Evolutionary conservation across 2,113 vertebrate species (phyloP).

Genomic region (Bufo bufo): DNA sequence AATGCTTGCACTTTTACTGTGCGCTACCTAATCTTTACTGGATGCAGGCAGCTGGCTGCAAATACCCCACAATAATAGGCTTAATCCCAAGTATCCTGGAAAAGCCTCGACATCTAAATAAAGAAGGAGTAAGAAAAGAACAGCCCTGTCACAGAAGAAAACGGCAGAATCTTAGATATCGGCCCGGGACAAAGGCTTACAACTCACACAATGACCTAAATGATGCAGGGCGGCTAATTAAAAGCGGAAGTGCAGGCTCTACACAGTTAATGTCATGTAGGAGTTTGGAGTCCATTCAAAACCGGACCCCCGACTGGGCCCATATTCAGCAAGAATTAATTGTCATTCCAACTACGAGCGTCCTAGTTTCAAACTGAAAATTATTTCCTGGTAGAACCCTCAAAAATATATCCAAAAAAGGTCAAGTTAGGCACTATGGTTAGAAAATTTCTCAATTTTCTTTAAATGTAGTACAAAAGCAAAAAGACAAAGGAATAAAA

Average conservation of each 20-base stretch:
- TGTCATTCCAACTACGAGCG: conserved; percentile 90
- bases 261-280: conserved; percentile 63
- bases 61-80: conserved; percentile 78
- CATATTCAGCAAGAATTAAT: conserved; percentile 78
- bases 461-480: neutral
- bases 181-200: conserved; percentile 63
- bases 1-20: conserved; percentile 64
- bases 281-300: conserved; percentile 67
- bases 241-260: conserved; percentile 69
- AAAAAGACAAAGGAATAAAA: neutral
- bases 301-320: conserved; percentile 71
- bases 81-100: conserved; percentile 80
- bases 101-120: conserved; percentile 69
- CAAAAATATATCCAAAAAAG: neutral
- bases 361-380: conserved; percentile 85
- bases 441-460: neutral
- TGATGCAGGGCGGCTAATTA: conserved; percentile 70
- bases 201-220: conserved; percentile 68
- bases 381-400: conserved; percentile 59
- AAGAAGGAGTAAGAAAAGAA: conserved; percentile 58
- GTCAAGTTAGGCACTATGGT: neutral
- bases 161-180: conserved; percentile 65
- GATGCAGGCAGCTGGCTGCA: conserved; percentile 83
- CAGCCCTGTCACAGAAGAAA: conserved; percentile 65
- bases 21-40: conserved; percentile 80